A percentile compares a stretch with the other conserved stretches of the same genome.
These are phyloP conservation scores for Alentia gelatinosa DNA, from an alignment of 2,888 invertebrate genomes.

Conservation along the genomic window DNA sequence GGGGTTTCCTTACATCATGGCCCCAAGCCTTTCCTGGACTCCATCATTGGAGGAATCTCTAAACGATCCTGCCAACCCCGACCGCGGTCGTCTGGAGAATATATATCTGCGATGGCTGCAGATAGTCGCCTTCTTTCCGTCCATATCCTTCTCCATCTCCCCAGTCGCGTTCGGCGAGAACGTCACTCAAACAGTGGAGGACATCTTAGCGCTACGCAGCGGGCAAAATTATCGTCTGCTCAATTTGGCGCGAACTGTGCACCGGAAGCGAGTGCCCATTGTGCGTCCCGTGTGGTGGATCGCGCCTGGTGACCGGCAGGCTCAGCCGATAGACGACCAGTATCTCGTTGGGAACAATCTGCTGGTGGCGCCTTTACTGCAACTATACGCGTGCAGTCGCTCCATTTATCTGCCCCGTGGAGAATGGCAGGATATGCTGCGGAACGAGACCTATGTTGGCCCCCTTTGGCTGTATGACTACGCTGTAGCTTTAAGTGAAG, in stretches of 20 bases:
- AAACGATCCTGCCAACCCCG: constrained; percentile 79
- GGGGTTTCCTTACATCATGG: constrained; percentile 92
- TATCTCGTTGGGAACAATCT: constrained; percentile 94
- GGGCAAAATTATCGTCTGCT: constrained; percentile 51
- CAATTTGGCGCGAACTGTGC: constrained; percentile 19
- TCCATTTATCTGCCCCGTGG: constrained; percentile 90
- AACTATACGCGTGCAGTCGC: constrained; percentile 87
- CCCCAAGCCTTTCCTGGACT: constrained; percentile 86
- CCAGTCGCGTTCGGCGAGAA: constrained; percentile 81
- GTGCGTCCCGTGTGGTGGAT: constrained; percentile 93
- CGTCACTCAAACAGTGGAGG: constrained; percentile 67
- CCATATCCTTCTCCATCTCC: constrained; percentile 89
- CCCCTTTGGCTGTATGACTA: constrained; percentile 57
- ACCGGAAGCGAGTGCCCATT: constrained; percentile 83
- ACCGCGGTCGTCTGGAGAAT: constrained; percentile 68
- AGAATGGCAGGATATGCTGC: constrained; percentile 82
- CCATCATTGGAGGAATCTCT: constrained; percentile 57
- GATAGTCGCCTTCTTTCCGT: constrained; percentile 93
- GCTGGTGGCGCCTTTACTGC: constrained; percentile 92
- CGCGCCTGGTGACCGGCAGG: constrained; percentile 88
- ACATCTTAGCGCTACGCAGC: constrained; percentile 59
- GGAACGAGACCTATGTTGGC: constrained; percentile 13
- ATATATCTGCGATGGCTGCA: constrained; percentile 90
- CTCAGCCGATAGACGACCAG: constrained; percentile 89
- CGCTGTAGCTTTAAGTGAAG: constrained; percentile 39